These are phyloP conservation scores for Scaptomyza hsui DNA, from an alignment of 1,140 invertebrate species.

Conservation along the genomic window DNA sequence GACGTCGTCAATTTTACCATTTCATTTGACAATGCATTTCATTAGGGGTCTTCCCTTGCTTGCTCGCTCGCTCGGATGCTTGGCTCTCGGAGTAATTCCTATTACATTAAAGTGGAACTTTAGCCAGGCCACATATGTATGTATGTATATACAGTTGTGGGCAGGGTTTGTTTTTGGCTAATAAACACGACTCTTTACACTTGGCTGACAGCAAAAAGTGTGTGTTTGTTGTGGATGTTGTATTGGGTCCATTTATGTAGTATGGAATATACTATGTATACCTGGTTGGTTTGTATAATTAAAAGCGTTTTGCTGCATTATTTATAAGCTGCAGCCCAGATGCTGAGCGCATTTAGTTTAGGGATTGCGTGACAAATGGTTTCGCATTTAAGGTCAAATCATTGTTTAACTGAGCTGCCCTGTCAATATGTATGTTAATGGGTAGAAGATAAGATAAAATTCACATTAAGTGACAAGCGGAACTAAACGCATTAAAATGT, in stretches of 20 bases:
- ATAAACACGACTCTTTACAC: conserved; percentile 76
- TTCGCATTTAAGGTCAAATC: conserved; percentile 25
- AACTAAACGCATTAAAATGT: conserved; percentile 70
- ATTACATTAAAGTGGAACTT: conserved; percentile 74
- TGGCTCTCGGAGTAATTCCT: conserved; percentile 48
- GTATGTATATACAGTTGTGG: neutral
- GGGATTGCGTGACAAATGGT: conserved; percentile 35
- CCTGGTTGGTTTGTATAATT: conserved; percentile 65
- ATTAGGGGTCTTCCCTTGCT: conserved; percentile 54
- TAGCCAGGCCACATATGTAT: conserved; percentile 11
- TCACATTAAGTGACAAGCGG: conserved; percentile 52
- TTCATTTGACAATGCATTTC: conserved; percentile 82
- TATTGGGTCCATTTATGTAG: conserved; percentile 20
- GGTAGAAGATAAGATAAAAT: conserved; percentile 28
- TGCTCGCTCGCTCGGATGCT: conserved; percentile 3
- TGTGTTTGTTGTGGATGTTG: neutral
- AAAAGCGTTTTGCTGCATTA: conserved; percentile 69
- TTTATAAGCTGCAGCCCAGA: conserved; percentile 51
- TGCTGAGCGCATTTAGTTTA: conserved; percentile 10
- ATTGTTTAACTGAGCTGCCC: conserved; percentile 1
- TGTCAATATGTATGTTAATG: conserved; percentile 54
- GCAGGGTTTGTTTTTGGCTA: conserved; percentile 64
- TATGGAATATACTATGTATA: too few species aligned
- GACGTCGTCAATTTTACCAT: conserved; percentile 81
- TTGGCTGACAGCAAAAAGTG: conserved; percentile 60